Evolutionary conservation across 2,888 invertebrate species (phyloP).

Genomic region (Dolichomitus sp.): DNA sequence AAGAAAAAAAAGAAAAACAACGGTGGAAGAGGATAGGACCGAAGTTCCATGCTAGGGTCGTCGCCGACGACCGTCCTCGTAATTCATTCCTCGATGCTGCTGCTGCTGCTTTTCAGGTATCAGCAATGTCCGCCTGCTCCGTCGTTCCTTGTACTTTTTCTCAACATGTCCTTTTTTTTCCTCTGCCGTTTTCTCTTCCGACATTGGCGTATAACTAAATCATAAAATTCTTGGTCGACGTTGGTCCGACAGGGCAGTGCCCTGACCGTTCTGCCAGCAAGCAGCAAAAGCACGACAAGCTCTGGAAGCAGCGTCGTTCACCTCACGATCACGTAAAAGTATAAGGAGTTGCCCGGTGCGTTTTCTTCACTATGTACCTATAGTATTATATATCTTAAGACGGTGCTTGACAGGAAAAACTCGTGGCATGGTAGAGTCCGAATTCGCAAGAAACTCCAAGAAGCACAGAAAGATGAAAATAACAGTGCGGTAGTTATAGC

Average conservation of each 20-base stretch:
- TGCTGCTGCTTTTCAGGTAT: constrained; percentile 62
- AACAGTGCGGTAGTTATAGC: constrained; percentile 9
- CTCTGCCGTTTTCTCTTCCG: constrained; percentile 30
- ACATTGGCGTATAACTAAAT: constrained; percentile 56
- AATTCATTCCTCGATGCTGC: constrained; percentile 59
- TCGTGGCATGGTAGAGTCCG: constrained; percentile 6
- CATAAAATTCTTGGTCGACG: constrained; percentile 52
- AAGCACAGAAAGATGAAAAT: constrained; percentile 30
- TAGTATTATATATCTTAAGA: background rate
- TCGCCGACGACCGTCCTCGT: constrained; percentile 51
- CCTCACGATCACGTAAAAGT: constrained; percentile 40
- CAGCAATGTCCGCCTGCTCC: constrained; percentile 54
- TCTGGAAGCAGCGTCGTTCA: constrained; percentile 34
- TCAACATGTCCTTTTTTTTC: constrained; percentile 9
- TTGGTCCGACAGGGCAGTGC: constrained; percentile 25
- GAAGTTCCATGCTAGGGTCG: constrained; percentile 41
- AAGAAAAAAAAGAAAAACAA: constrained; percentile 24
- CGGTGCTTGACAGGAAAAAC: constrained; percentile 40
- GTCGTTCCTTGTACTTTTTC: constrained; percentile 42
- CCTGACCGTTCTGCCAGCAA: constrained; percentile 1
- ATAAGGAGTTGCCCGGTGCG: constrained; percentile 23
- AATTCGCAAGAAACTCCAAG: constrained; percentile 3
- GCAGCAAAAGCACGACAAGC: constrained; percentile 14
- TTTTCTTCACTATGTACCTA: constrained; percentile 12
- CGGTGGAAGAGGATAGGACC: constrained; percentile 25